Evolutionary conservation across 2,797 vertebrate species (phyloP).

Genomic region (Otus scops): DNA sequence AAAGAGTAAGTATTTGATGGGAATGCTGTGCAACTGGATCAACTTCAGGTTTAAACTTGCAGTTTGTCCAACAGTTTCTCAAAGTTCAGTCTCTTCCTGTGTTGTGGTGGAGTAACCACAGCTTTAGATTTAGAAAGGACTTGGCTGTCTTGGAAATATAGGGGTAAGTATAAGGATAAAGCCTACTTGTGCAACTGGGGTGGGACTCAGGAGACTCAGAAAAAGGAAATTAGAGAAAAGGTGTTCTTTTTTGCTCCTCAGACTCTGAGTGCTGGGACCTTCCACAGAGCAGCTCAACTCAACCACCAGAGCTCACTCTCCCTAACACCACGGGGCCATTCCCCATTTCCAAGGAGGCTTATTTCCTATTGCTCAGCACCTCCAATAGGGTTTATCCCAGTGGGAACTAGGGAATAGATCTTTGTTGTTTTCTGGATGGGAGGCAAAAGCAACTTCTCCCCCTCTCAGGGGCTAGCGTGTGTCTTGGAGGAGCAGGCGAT

Average conservation of each 20-base stretch:
- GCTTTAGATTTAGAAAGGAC: background rate
- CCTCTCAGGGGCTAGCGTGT: background rate
- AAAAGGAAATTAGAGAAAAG: background rate
- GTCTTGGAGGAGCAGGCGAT: background rate
- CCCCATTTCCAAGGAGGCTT: background rate
- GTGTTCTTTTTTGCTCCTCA: background rate
- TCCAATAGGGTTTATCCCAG: background rate
- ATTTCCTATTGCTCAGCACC: background rate
- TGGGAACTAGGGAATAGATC: background rate
- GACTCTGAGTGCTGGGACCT: background rate
- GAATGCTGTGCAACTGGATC: background rate
- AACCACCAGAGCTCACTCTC: accelerated
- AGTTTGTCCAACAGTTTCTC: background rate
- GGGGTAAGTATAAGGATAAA: background rate
- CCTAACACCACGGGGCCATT: background rate
- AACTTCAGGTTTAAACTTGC: background rate
- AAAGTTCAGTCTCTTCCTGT: background rate
- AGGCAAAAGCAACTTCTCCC: background rate
- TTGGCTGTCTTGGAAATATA: background rate
- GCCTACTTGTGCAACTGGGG: background rate
- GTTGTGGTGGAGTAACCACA: background rate
- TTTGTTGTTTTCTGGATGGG: background rate
- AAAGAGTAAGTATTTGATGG: background rate
- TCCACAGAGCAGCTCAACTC: background rate
- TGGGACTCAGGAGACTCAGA: background rate